Evolutionary conservation across 2,113 vertebrate species (phyloP), one percentile per base, ranked within the genome.

Genomic region (Bos javanicus): DNA sequence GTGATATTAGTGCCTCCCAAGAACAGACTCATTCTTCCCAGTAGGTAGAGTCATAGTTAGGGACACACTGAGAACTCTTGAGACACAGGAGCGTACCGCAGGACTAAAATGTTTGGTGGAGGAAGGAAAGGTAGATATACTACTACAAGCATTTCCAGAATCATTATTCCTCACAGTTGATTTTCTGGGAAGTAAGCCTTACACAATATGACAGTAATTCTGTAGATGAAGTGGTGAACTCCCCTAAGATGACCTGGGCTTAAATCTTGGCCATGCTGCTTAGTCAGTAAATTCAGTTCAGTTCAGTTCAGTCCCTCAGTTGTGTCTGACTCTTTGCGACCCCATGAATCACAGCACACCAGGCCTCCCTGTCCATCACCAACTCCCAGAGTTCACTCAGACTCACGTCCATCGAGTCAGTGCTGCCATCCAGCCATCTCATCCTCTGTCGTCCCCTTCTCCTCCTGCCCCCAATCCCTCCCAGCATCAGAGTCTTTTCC

Each of bases 171-270:
- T 76, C 25, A 86, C 4, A 5, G 0, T 19, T 76, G 28, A 25
- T 81, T 96, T 96, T 36, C 36, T 92, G 43, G 19, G 57, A 95
- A 95, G 48, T 67, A 86, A 85, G 54, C 6, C 36, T 60, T 30
- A 19, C 7, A 23, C 1, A 60, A 54, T 33, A 43, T 25, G 28
- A 86, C 21, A 59, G 28, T 87, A 62, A 43, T 92, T 48, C 80
- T 56, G 12, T 43, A 94, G 28, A 91, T 59, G 26, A 88, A 89
- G 43, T 83, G 3, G 56, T 87, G 5, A 91, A 33, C 13, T 91
- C 12, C 6, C 5, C 7, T 80, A 15, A n/a, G 57, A 52, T 90
- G 39, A 59, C 15, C 5, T 43, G 15, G 11, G 64, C 26, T 90
- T 90, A 46, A 90, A 54, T 76, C 25, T 85, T 46, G 21, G 16